Base-by-base conservation (phyloP, 2,888 invertebrate genomes). In the Andrena bucephala region DNA sequence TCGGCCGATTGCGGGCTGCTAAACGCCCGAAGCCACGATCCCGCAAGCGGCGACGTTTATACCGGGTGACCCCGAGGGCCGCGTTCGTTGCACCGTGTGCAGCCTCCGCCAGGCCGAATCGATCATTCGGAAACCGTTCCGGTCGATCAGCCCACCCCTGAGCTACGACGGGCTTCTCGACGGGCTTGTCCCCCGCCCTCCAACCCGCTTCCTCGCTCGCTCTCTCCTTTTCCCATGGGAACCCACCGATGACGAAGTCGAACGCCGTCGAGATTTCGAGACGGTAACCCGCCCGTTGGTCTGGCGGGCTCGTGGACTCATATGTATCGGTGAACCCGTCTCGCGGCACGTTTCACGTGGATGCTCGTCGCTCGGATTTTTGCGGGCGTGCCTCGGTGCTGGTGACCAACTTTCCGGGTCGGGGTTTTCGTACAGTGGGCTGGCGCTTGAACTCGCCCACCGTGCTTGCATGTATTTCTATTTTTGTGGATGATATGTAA, bases 21-120 rank as follows among this genome's bases (percentile, higher is more conserved):
- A 91, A 92, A 92, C 90, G 92, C 91, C 91, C 88, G 86, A 87
- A 92, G 91, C 92, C 91, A 89, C 90, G 91, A 91, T 92, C 90
- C 91, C 90, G 89, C 90, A 88, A 89, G 85, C 90, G 89, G 83
- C 87, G 87, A 90, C 88, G 90, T 89, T 91, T 92, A 89, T 91
- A 91, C 89, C 90, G 90, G 90, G 90, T 90, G 91, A 90, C 90
- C 89, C 90, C 89, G 85, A 84, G 87, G 83, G 85, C 88, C 85
- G 83, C 85, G 88, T 85, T 84, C 87, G 82, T 84, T 86, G 84
- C 86, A 85, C 86, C 80, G 86, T 63, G 70, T 74, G 84, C 79
- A 84, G 81, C 79, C 66, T 76, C 84, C 77, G 74, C 71, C 81
- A 83, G 42, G 78, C 81, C 79, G 79, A 81, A 81, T 81, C 81